Percentiles rank a stretch among this genome's conserved stretches.
Evolutionary conservation across 2,888 invertebrate species (phyloP).

Genomic region (Troides aeacus): DNA sequence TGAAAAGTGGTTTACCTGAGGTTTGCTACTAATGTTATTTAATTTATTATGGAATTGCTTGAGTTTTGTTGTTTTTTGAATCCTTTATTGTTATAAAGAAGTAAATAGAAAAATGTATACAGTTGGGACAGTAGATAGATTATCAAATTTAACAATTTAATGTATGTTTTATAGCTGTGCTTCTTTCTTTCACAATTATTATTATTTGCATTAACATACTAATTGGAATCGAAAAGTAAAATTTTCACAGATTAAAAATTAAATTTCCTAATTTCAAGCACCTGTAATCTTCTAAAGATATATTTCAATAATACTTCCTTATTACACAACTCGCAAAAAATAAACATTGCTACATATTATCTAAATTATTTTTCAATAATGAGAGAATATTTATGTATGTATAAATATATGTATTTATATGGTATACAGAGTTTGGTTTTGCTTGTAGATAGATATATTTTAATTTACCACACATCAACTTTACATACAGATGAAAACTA

Average conservation of each 20-base stretch:
- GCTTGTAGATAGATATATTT: slow-evolving; percentile 34
- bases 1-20: slow-evolving; percentile 63
- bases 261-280: background rate
- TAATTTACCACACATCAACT: slow-evolving; percentile 32
- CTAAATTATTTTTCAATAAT: slow-evolving; percentile 10
- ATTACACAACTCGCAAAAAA: background rate
- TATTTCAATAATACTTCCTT: background rate
- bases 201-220: slow-evolving; percentile 38
- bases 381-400: slow-evolving; percentile 19
- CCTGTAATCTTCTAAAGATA: background rate
- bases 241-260: slow-evolving; percentile 4
- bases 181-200: slow-evolving; percentile 36
- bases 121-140: slow-evolving; percentile 38
- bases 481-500: slow-evolving; percentile 36
- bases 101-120: slow-evolving; percentile 46
- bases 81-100: slow-evolving; percentile 48
- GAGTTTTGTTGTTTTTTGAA: slow-evolving; percentile 73
- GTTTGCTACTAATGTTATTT: slow-evolving; percentile 76
- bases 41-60: slow-evolving; percentile 75
- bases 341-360: slow-evolving; percentile 2
- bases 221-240: slow-evolving; percentile 28
- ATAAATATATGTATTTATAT: slow-evolving; percentile 1
- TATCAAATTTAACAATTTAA: slow-evolving; percentile 29
- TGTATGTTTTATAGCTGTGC: slow-evolving; percentile 39
- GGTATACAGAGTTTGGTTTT: slow-evolving; percentile 27